These are phyloP conservation scores for Lepidocyrtoides sp. DNA, from an alignment of 2,888 invertebrate species.

Conservation along the genomic window DNA sequence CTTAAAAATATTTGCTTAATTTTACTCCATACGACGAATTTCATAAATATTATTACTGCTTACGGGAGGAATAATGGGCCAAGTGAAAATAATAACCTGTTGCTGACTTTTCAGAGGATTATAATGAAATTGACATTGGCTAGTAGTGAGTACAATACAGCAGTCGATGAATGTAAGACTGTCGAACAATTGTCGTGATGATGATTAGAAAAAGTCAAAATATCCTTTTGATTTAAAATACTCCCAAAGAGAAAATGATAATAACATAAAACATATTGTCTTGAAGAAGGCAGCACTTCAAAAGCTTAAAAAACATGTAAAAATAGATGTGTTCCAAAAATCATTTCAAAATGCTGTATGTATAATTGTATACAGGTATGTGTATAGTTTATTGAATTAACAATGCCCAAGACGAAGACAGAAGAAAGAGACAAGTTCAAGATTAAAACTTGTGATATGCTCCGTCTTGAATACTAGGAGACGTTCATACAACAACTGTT, in stretches of 20 bases:
- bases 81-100: conserved; percentile 71
- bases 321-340: too few relatives aligned
- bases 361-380: background rate
- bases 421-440: conserved; percentile 65
- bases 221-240: too few relatives aligned
- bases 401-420: background rate
- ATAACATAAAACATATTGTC: too few relatives aligned
- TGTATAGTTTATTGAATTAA: background rate
- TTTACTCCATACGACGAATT: background rate
- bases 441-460: conserved; percentile 61
- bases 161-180: conserved; percentile 39
- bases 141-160: conserved; percentile 28
- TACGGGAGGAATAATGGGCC: background rate
- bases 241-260: too few relatives aligned
- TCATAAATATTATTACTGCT: background rate
- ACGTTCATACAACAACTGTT: conserved; percentile 45
- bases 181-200: background rate
- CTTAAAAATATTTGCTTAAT: background rate
- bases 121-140: conserved; percentile 82
- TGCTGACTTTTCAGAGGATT: conserved; percentile 66
- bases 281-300: too few relatives aligned
- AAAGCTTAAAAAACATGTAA: too few relatives aligned
- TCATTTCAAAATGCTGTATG: too few relatives aligned
- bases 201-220: conserved; percentile 30
- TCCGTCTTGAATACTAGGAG: background rate